Evolutionary conservation across 2,797 vertebrate genomes (phyloP), one percentile per base, ranked within the genome.

Genomic region (Columba guinea): DNA sequence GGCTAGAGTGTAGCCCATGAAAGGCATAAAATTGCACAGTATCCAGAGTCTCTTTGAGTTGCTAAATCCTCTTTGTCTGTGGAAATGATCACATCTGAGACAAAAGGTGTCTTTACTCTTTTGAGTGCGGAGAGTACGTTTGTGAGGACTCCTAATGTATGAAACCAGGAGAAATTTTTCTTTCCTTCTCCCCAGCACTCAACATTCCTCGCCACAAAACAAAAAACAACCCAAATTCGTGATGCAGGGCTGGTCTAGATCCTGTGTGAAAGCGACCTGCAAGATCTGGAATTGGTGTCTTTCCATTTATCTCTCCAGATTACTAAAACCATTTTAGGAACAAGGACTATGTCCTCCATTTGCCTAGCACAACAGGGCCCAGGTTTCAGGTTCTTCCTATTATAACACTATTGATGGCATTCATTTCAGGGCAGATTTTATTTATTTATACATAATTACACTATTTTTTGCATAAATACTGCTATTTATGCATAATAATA

Each of bases 391-490:
- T 24, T 82, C 3, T 46, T 11, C 13, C 30, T 55, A 3, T 71
- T 70, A 26, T 20, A 69, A 44, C 37, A 30, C 5, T 92, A 84
- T 69, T 82, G 67, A 84, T 69, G 30, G 16, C 34, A 69, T 52
- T 87, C 1, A 87, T 94, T 93, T 93, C 37, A 55, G 15, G 10
- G 34, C 13, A 63, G 15, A 11, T 79, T 89, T 93, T 85, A 77
- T 89, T 92, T 92, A 86, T 92, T 85, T 91, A 89, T 81, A 67
- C 9, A 51, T 46, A 87, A 77, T 89, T 67, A 28, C 26, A 59
- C 20, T 44, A 1, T 52, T 71, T 41, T 74, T 91, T 69, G 7
- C 59, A 80, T 70, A 80, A 92, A 87, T 59, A 46, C 39, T 44
- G 21, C 32, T 70, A n/a, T 90, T 93, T 87, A 56, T 85, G 37